Base-by-base conservation (phyloP, 2,797 vertebrate genomes). In the Sebastiscus tertius region DNA sequence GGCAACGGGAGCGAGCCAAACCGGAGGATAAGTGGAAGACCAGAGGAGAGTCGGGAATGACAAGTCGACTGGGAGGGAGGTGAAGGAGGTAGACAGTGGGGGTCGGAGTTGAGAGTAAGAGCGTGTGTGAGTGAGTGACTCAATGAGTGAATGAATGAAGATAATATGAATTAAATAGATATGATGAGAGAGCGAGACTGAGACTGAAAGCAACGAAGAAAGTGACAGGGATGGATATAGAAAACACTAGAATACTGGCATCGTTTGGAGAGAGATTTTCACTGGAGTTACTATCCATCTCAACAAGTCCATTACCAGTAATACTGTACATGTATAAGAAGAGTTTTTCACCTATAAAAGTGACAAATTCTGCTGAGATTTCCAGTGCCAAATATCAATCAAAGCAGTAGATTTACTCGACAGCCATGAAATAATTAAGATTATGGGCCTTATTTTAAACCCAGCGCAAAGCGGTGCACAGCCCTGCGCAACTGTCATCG, bases 21-120 rank as follows among this genome's bases (percentile, higher is more conserved):
- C 55, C 7, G 64, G 58, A 80, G 64, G 73, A 42, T 86, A 84
- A 88, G 70, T 88, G 79, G 39, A 90, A 84, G 86, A 83, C 26
- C 83, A 86, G 82, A 79, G 20, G 66, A 77, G 61, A 80, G 78
- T 64, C 26, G 20, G 63, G 18, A 34, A 1, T 65, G 75, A 83
- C 42, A 61, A 63, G 71, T 5, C 62, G 62, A 72, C 31, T 62
- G 49, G 29, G 73, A 59, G 52, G 55, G 63, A 75, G 22, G 16
- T 2, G 54, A 58, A 49, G 49, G 34, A 66, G 62, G 64, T 1
- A 29, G 46, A 56, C 22, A 59, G 60, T 16, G 4, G 34, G 33
- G 70, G 29, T 66, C 3, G 3, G 52, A 27, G 55, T 52, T 81
- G 10, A 67, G 61, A 60, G 56, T 13, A 13, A 67, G 61, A 60